Percentiles rank a stretch among this genome's conserved stretches.
Evolutionary conservation across 2,113 vertebrate genomes (phyloP).

Genomic region (Dicentrarchus labrax): DNA sequence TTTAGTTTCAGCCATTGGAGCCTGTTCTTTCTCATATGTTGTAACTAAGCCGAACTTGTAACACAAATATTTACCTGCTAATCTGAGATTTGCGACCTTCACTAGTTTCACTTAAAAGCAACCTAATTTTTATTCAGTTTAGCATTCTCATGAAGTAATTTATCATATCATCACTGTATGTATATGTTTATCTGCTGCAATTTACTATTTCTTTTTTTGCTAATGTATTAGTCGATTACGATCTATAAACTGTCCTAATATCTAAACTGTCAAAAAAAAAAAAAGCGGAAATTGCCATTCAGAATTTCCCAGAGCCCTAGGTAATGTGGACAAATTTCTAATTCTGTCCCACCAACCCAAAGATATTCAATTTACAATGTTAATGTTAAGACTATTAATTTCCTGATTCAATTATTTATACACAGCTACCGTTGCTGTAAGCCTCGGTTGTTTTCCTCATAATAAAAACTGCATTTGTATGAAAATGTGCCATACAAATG

Average conservation of each 20-base stretch:
- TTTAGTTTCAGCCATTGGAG: constrained; percentile 3
- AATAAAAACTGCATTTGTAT: neutral
- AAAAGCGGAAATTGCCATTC: neutral
- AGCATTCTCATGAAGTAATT: neutral
- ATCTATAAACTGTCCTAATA: neutral
- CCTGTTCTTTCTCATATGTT: neutral
- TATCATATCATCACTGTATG: neutral
- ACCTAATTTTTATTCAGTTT: neutral
- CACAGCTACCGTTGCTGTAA: neutral
- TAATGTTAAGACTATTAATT: neutral
- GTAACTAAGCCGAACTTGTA: neutral
- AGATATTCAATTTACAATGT: neutral
- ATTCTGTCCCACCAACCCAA: neutral
- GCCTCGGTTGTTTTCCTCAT: no score
- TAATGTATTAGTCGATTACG: neutral
- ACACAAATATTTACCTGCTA: neutral
- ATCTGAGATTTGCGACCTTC: neutral
- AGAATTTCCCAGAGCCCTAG: neutral
- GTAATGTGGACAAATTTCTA: neutral
- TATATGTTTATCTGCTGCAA: neutral
- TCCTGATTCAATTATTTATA: neutral
- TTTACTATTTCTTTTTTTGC: neutral
- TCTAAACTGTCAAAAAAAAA: no score
- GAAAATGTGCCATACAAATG: neutral
- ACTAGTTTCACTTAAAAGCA: neutral